Percentiles rank a stretch among this genome's conserved stretches.
Conservation (phyloP, 2,113 vertebrate species). For the Mola mola region DNA sequence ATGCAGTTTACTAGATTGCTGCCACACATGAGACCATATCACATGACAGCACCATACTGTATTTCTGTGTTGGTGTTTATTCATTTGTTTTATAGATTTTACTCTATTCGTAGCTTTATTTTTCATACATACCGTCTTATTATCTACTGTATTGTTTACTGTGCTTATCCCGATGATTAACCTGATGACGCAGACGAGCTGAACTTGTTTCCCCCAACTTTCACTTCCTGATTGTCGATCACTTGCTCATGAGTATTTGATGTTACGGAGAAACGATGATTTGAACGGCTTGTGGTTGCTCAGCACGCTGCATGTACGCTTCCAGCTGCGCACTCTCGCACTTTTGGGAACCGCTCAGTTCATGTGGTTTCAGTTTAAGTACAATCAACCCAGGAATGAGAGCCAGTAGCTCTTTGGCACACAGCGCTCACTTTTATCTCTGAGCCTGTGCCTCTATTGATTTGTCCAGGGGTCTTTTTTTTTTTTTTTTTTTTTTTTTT, state of each 20-base stretch:
- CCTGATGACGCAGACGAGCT: too few relatives aligned
- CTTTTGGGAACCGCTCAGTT: constrained; percentile 43
- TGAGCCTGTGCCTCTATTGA: constrained; percentile 54
- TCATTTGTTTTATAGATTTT: too few relatives aligned
- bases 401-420: constrained; percentile 63
- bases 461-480: constrained; percentile 56
- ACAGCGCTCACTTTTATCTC: constrained; percentile 64
- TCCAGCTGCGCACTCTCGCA: constrained; percentile 28
- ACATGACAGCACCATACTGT: too few relatives aligned
- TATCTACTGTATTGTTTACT: too few relatives aligned
- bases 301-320: background rate
- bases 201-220: background rate
- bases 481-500: constrained; percentile 43
- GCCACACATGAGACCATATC: too few relatives aligned
- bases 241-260: constrained; percentile 11
- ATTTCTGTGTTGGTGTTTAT: too few relatives aligned
- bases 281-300: background rate
- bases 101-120: too few relatives aligned
- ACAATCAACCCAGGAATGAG: constrained; percentile 79
- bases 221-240: too few relatives aligned
- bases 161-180: too few relatives aligned
- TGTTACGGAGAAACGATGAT: background rate
- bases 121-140: too few relatives aligned
- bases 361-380: constrained; percentile 81
- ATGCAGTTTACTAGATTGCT: too few relatives aligned